phyloP scores from a whole-genome alignment of 2,113 vertebrate genomes.

The Turdus rufiventris region DNA sequence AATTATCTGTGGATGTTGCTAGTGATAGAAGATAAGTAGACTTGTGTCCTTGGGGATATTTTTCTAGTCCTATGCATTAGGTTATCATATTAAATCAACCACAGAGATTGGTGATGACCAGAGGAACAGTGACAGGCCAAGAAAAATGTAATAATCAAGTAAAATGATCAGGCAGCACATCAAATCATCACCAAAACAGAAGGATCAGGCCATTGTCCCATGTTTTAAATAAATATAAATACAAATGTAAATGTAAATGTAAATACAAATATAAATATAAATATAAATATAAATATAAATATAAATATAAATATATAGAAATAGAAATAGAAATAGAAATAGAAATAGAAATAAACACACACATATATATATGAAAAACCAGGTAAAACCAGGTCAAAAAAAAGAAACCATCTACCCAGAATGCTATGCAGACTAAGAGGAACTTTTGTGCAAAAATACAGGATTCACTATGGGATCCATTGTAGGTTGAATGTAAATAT shows the following conservation, averaged over 20 bases:
- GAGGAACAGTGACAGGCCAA: background rate
- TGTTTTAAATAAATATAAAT: background rate
- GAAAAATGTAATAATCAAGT: background rate
- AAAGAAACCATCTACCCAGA: background rate
- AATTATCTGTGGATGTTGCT: background rate
- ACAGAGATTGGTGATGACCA: background rate
- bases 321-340: too few relatives aligned
- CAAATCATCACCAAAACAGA: background rate
- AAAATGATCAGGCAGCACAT: background rate
- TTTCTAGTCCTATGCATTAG: background rate
- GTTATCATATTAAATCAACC: background rate
- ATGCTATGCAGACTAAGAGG: background rate
- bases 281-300: too few relatives aligned
- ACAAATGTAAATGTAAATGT: too few relatives aligned
- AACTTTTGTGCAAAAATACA: background rate
- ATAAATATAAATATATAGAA: too few relatives aligned
- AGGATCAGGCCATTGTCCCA: background rate
- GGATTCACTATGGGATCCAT: background rate
- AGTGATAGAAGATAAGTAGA: background rate
- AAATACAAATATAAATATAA: too few relatives aligned
- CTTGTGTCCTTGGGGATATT: background rate
- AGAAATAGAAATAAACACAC: too few relatives aligned
- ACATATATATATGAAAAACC: too few relatives aligned
- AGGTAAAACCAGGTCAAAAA: background rate
- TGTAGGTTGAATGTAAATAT: background rate